Base-by-base conservation (phyloP, 2,888 invertebrate genomes). In the Plebejus anna region DNA sequence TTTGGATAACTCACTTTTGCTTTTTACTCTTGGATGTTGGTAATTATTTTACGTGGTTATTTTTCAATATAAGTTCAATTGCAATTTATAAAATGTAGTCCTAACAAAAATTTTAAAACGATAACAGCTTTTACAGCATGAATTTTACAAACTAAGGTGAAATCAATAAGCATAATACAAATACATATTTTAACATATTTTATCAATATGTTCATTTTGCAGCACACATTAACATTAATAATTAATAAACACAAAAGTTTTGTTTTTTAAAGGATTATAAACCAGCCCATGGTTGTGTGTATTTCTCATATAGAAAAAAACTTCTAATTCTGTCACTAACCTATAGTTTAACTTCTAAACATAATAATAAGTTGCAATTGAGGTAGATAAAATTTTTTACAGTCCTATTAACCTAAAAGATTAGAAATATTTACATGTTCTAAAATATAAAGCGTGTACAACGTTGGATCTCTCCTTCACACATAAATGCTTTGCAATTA, bases 311-410 rank as follows among this genome's bases (percentile, higher is more conserved):
- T 87, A 86, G 89, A 90, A 88, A 86, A 86, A 87, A 85, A 78
- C 75, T 80, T 79, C 79, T 79, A 79, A 82, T 84, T 81, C 85
- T 89, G 86, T 92, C 90, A 91, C 91, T 93, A 93, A 92, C 89
- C 91, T 93, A 93, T 90, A 88, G 88, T 88, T 90, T 88, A 85
- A 88, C 84, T 89, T 88, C 90, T 93, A 92, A 84, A 87, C 88
- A 84, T 90, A 91, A 89, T 86, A 88, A 90, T 92, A 92, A 91
- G 90, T 93, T 92, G 87, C 85, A 85, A 89, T 90, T 94, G 94
- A 94, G 94, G 94, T 94, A 94, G 94, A 93, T 94, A 89, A 89
- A 91, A 88, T 91, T 93, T 92, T 93, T 93, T 92, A 94, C 90
- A 93, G 88, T 91, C 92, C 94, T 94, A 94, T 92, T 94, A 93